Base-by-base conservation (phyloP, 2,888 invertebrate genomes). In the Zootermopsis nevadensis region DNA sequence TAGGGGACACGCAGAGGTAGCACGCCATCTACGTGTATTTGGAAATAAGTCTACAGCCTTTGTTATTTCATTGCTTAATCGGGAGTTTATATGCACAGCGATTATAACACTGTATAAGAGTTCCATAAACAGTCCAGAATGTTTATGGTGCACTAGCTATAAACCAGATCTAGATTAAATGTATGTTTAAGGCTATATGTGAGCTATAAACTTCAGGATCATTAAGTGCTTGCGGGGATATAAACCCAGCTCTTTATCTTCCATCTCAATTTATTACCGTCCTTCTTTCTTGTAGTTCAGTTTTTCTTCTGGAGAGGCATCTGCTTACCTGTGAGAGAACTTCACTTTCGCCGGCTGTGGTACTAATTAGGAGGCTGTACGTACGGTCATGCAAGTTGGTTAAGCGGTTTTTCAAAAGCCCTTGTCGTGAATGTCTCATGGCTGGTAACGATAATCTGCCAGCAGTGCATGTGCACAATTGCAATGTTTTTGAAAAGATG, bases 91-190 rank as follows among this genome's bases (percentile, higher is more conserved):
- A n/a, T n/a, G 15, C 15, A 48, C n/a, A 4, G n/a, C n/a, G 60
- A 60, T 27, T 27, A 27, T 60, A 10, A n/a, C 6, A 60, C 10
- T 60, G n/a, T 60, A 27, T 60, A n/a, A 27, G n/a, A 7, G 27
- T 27, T 0, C 8, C n/a, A 60, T n/a, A n/a, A 60, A 60, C 8
- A 4, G 6, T 15, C 19, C 60, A 2, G 60, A 27, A 27, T 60
- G 60, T 27, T n/a, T 60, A 60, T 12, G 7, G 27, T 27, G n/a
- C n/a, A 60, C 6, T 60, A n/a, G 60, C 2, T 60, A 15, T 60
- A 60, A 60, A 60, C 27, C n/a, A 8, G n/a, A 60, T 60, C 60
- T 27, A 60, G 60, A 60, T 60, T n/a, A 60, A 60, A n/a, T 60
- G 12, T 60, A n/a, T 60, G 27, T 60, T 60, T 60, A 60, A 60